A percentile compares a stretch with the other conserved stretches of the same genome.
phyloP scores from a whole-genome alignment of 2,113 vertebrate species.

The Pedetes capensis region DNA sequence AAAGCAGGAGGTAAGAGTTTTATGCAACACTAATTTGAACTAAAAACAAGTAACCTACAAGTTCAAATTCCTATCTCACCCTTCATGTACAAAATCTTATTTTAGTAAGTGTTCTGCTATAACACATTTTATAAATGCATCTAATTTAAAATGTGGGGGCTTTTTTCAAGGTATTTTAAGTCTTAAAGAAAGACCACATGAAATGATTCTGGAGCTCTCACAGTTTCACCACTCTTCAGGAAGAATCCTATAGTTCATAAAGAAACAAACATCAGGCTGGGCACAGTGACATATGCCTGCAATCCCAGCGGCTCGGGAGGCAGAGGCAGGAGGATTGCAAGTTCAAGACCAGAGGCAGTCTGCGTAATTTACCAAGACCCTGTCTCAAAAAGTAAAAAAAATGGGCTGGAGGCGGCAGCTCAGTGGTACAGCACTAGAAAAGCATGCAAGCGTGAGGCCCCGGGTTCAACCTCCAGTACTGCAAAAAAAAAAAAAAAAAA shows the following conservation, averaged over 20 bases:
- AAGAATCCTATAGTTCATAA: background rate
- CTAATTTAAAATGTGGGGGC: constrained; percentile 70
- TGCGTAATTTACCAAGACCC: too few species aligned
- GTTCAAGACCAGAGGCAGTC: too few species aligned
- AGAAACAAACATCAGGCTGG: background rate
- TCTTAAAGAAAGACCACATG: constrained; percentile 17
- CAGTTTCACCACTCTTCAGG: background rate
- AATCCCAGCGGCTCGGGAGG: too few species aligned
- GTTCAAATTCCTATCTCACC: constrained; percentile 29
- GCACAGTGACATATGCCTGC: too few species aligned
- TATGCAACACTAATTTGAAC: constrained; percentile 35
- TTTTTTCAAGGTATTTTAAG: constrained; percentile 49
- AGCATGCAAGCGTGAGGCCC: too few species aligned
- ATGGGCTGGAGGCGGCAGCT: too few species aligned
- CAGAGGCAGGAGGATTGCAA: too few species aligned
- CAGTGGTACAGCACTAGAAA: too few species aligned
- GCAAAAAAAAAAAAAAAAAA: too few species aligned
- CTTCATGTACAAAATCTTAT: constrained; percentile 39
- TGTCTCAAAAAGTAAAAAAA: too few species aligned
- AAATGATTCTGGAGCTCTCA: background rate
- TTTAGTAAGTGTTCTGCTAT: constrained; percentile 57
- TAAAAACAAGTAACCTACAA: constrained; percentile 63
- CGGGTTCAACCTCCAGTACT: too few species aligned
- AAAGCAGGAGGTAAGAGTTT: background rate
- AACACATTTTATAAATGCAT: constrained; percentile 70